Conservation (phyloP, 2,888 invertebrate genomes). For the Mylabris sibirica region DNA sequence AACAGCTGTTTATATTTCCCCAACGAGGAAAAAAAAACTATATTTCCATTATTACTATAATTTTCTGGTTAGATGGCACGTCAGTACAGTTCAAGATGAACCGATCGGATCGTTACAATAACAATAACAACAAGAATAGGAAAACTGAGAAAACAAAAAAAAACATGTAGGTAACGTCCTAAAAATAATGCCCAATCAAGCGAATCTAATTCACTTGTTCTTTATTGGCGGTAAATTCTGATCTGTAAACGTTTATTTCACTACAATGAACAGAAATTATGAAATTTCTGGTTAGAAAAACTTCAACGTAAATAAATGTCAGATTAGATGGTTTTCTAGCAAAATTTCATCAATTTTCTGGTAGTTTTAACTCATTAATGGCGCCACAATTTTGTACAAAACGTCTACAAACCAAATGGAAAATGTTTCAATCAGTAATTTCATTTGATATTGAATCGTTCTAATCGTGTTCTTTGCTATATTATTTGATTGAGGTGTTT, state of each 20-base stretch:
- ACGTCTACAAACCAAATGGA: constrained; percentile 17
- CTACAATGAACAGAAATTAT: constrained; percentile 52
- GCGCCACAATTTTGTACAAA: constrained; percentile 18
- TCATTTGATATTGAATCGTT: neutral
- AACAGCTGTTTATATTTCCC: constrained; percentile 27
- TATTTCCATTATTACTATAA: constrained; percentile 29
- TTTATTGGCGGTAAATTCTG: constrained; percentile 47
- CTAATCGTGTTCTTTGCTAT: neutral
- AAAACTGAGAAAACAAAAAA: constrained; percentile 25
- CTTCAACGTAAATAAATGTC: constrained; percentile 11
- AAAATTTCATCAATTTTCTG: constrained; percentile 29
- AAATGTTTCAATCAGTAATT: neutral
- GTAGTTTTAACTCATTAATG: constrained; percentile 33
- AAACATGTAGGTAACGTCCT: too few species aligned
- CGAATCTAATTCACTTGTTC: constrained; percentile 28
- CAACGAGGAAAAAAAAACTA: constrained; percentile 11
- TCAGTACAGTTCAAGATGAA: constrained; percentile 12
- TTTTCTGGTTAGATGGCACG: constrained; percentile 34
- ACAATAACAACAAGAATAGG: constrained; percentile 23
- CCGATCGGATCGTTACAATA: constrained; percentile 16
- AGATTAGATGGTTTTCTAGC: constrained; percentile 18
- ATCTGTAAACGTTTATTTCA: constrained; percentile 56
- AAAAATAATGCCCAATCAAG: constrained; percentile 23
- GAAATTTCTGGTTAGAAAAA: constrained; percentile 31
- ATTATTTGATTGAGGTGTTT: constrained; percentile 28